A percentile compares a stretch with the other conserved stretches of the same genome.
Evolutionary conservation across 1,140 invertebrate genomes (phyloP).

Genomic region (Lepidostoma basale): DNA sequence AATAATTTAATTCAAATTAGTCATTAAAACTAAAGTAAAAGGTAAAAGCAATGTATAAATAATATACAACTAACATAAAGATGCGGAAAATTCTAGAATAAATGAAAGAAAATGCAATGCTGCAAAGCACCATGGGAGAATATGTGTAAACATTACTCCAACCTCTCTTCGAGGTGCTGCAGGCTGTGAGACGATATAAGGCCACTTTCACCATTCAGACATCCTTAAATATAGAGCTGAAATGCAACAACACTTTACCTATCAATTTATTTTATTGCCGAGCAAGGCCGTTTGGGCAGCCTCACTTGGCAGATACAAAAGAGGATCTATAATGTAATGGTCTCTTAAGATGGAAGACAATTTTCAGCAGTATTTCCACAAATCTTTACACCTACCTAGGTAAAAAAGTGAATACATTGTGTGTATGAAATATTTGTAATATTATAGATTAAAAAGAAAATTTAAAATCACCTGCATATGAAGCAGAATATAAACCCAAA

Average conservation of each 20-base stretch:
- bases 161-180: no score
- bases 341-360: constrained; percentile 31
- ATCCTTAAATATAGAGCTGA: constrained; percentile 13
- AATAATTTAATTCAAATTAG: constrained; percentile 34
- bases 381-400: no score
- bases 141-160: no score
- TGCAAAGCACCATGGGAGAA: constrained; percentile 25
- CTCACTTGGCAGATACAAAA: background rate
- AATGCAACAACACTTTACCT: no score
- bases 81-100: constrained; percentile 27
- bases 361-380: constrained; percentile 20
- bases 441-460: no score
- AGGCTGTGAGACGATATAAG: constrained; percentile 22
- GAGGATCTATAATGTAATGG: background rate
- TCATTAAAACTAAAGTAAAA: constrained; percentile 23
- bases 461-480: no score
- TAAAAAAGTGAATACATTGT: no score
- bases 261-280: no score
- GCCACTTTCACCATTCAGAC: constrained; percentile 27
- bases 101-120: constrained; percentile 31
- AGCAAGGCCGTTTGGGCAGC: no score
- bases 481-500: no score
- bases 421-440: no score
- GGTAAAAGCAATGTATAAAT: constrained; percentile 31
- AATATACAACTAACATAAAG: constrained; percentile 31